A percentile compares a stretch with the other conserved stretches of the same genome.
These are phyloP conservation scores for Drosophila pseudoananassae DNA, from an alignment of 1,140 invertebrate species.

Conservation along the genomic window DNA sequence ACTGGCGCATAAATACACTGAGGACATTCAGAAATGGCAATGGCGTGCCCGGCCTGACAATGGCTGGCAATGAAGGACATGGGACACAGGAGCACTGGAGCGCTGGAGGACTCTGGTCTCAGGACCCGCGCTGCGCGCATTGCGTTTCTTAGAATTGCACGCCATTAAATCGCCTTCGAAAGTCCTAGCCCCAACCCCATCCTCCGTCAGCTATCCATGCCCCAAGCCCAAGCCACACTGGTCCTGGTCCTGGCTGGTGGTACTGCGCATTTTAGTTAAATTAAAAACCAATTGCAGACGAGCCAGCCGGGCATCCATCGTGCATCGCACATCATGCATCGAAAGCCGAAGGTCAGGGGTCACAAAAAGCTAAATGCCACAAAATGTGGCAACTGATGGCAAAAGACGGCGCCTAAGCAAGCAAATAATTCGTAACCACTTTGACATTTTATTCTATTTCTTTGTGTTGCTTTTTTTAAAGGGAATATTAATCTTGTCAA, in stretches of 20 bases:
- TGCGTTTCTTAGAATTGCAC: constrained; percentile 70
- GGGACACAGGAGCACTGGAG: constrained; percentile 27
- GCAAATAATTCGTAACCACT: constrained; percentile 51
- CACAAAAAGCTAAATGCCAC: constrained; percentile 11
- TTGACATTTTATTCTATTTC: constrained; percentile 42
- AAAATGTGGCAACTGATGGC: not conserved
- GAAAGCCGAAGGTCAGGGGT: constrained; percentile 60
- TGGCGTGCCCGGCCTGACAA: constrained; percentile 70
- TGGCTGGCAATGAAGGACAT: constrained; percentile 62
- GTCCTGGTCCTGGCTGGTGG: constrained; percentile 15
- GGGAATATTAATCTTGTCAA: no score
- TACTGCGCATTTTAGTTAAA: constrained; percentile 77
- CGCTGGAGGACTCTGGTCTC: not conserved
- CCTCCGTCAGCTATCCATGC: no score
- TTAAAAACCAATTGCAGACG: constrained; percentile 74
- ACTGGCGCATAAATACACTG: constrained; percentile 29
- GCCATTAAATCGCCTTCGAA: constrained; percentile 75
- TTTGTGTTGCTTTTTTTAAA: not conserved
- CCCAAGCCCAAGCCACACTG: no score
- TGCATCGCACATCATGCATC: constrained; percentile 32
- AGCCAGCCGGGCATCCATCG: constrained; percentile 48
- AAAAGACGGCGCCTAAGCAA: constrained; percentile 21
- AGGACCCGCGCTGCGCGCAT: constrained; percentile 20
- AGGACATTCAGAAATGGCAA: constrained; percentile 54
- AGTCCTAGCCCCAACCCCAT: constrained; percentile 5